Evolutionary conservation across 2,113 vertebrate genomes (phyloP), one percentile per base, ranked within the genome.

Genomic region (Colossoma macropomum): DNA sequence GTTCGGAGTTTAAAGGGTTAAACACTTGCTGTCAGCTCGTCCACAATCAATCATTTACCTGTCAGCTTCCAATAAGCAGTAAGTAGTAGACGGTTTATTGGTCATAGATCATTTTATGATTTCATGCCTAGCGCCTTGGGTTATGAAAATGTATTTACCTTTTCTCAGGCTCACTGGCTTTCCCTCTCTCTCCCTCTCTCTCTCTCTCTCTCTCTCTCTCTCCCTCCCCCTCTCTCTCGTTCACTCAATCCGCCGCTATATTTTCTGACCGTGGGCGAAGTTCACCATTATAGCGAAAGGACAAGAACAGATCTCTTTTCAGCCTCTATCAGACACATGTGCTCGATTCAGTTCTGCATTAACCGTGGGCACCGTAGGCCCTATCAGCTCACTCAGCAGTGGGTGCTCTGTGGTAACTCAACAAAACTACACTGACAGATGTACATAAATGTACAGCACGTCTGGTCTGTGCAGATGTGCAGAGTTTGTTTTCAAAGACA

Each of bases 181-280:
- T 38, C 38, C 23, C 12, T 71, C 30, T 69, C 38, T 71, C 68
- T 45, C 34, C 45, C 23, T 41, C 68, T 71, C 68, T 70, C 68
- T 41, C 68, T 70, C 34, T 41, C 32, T 38, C 32, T 38, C 32
- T 38, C 68, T 45, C 32, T 45, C 68, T 13, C 9, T 38, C 63
- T 66, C 25, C 27, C 27, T 15, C 25, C 25, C 9, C 6, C 15
- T 34, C 12, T 38, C 15, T 38, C 16, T 69, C 30, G 13, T 38
- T 32, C 63, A 32, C 28, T 38, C 32, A 38, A 23, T 38, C 32
- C 66, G 38, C 10, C 10, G 21, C 66, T 69, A 32, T 69, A 34
- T 69, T 38, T 69, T 69, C 19, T 74, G 70, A 56, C 60, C 45
- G 19, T 38, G 48, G 60, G 23, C 59, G 45, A 68, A 81, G 62